A percentile compares a stretch with the other conserved stretches of the same genome.
These are phyloP conservation scores for Galemys pyrenaicus DNA, from an alignment of 2,113 vertebrate species.

Conservation along the genomic window DNA sequence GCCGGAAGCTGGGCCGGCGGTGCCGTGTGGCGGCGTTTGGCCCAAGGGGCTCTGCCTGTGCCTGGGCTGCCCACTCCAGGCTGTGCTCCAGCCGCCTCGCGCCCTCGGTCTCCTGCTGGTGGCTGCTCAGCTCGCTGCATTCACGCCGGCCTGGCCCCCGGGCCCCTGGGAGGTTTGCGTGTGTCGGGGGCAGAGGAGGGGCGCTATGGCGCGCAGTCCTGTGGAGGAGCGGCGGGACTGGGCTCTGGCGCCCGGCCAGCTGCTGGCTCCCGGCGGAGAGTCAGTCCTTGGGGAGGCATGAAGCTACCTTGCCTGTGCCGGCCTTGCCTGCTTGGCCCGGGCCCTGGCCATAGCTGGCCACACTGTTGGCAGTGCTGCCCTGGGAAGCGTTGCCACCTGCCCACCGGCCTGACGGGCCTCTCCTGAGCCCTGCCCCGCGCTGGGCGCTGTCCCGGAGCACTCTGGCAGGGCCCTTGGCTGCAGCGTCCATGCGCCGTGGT, in stretches of 20 bases:
- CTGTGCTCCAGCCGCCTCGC: no score
- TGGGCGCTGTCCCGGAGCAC: not conserved
- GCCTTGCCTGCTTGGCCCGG: not conserved
- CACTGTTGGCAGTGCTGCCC: constrained; percentile 11
- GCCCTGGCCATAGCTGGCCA: constrained; percentile 35
- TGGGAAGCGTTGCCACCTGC: constrained; percentile 19
- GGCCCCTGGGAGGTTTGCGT: no score
- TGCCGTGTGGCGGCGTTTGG: not conserved
- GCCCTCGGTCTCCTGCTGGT: not conserved
- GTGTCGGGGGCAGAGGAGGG: no score
- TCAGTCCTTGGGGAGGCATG: not conserved
- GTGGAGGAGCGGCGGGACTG: not conserved
- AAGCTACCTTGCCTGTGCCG: not conserved
- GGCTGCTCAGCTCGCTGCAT: no score
- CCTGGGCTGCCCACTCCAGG: not conserved
- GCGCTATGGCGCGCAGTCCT: no score
- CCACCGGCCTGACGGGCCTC: not conserved
- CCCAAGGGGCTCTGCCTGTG: not conserved
- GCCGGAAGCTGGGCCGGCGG: not conserved
- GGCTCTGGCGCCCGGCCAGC: not conserved
- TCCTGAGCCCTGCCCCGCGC: not conserved
- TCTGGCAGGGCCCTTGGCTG: not conserved
- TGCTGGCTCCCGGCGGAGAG: not conserved
- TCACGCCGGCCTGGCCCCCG: not conserved
- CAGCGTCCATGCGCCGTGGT: no score